Evolutionary conservation across 2,888 invertebrate species (phyloP).

Genomic region (Phrixothrix hirtus): DNA sequence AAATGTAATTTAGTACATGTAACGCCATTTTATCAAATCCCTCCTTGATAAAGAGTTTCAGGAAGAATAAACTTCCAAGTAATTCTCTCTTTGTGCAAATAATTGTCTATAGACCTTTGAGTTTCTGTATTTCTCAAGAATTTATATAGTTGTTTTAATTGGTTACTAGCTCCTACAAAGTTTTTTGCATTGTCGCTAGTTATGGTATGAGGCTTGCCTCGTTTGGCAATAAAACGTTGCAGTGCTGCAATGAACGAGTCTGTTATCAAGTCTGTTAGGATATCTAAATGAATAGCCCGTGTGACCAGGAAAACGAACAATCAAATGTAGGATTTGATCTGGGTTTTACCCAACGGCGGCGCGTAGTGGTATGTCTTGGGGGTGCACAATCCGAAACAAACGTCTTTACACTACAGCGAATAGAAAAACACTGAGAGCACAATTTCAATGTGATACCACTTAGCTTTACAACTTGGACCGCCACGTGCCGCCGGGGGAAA

Average conservation of each 20-base stretch:
- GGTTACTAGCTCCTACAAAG: no score
- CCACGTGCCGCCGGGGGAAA: no score
- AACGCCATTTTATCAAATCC: not conserved
- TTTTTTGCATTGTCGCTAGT: slow-evolving; percentile 41
- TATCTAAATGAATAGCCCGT: slow-evolving; percentile 43
- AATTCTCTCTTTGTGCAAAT: not conserved
- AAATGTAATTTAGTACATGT: not conserved
- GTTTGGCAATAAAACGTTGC: slow-evolving; percentile 39
- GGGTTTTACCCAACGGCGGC: no score
- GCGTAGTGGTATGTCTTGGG: no score
- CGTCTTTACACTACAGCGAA: no score
- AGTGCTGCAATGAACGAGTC: no score
- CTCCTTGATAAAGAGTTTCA: no score
- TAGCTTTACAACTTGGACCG: no score
- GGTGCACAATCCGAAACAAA: no score
- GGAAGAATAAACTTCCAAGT: no score
- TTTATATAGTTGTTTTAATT: not conserved
- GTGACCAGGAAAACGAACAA: slow-evolving; percentile 41
- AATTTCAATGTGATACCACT: no score
- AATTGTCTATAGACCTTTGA: not conserved
- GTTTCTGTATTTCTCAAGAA: not conserved
- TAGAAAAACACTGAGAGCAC: no score
- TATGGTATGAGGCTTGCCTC: slow-evolving; percentile 39
- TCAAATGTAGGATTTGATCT: slow-evolving; percentile 39
- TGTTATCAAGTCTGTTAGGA: slow-evolving; percentile 39